phyloP scores from a whole-genome alignment of 2,888 invertebrate genomes.

The Steromphala cineraria region DNA sequence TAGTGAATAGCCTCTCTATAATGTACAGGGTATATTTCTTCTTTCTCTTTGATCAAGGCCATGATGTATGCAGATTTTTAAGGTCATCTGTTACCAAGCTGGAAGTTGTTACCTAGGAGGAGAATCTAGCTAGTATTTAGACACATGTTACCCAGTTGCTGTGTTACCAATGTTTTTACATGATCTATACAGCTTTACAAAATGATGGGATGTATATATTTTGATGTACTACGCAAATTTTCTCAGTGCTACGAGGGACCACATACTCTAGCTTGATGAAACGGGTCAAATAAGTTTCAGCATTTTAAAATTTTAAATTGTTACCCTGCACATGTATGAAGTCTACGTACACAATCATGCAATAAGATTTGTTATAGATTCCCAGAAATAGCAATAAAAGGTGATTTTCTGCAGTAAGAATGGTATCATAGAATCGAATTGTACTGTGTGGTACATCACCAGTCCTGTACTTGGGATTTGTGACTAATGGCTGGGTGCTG shows the following conservation, averaged over 20 bases:
- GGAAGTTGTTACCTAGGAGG: too few species aligned
- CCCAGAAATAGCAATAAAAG: background rate
- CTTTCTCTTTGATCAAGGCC: too few species aligned
- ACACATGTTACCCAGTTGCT: background rate
- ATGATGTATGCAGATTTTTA: too few species aligned
- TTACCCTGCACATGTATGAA: slow-evolving; percentile 7
- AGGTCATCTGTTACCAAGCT: too few species aligned
- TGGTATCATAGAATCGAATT: too few species aligned
- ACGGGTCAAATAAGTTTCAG: slow-evolving; percentile 17
- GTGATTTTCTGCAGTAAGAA: background rate
- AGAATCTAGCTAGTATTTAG: too few species aligned
- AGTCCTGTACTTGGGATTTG: too few species aligned
- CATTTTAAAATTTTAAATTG: slow-evolving; percentile 14
- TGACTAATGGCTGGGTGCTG: too few species aligned
- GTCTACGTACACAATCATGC: slow-evolving; percentile 15
- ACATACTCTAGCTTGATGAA: background rate
- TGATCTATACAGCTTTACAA: background rate
- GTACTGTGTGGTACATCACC: too few species aligned
- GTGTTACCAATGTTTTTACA: background rate
- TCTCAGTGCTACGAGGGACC: slow-evolving; percentile 13
- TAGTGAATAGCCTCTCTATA: too few species aligned
- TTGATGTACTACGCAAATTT: slow-evolving; percentile 9
- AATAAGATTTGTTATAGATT: slow-evolving; percentile 14
- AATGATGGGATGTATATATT: slow-evolving; percentile 13
- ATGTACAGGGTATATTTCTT: too few species aligned